Evolutionary conservation across 2,797 vertebrate genomes (phyloP).

Genomic region (Scyliorhinus canicula): DNA sequence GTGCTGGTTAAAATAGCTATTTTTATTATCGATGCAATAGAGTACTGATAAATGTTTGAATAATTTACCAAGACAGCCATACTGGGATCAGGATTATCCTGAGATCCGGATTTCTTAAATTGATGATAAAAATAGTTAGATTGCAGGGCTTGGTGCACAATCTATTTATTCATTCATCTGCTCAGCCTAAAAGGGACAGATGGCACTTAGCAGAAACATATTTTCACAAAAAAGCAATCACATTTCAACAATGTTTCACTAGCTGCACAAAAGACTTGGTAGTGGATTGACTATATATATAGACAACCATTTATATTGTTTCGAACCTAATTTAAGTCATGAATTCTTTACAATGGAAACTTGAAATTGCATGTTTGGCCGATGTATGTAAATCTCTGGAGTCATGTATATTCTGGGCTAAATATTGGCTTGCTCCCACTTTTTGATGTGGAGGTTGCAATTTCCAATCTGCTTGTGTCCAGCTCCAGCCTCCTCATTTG

Average conservation of each 20-base stretch:
- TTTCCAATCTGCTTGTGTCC: no score
- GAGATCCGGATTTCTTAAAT: conserved; percentile 4
- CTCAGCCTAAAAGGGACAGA: background rate
- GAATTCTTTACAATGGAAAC: background rate
- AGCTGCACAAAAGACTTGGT: background rate
- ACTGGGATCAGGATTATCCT: conserved; percentile 1
- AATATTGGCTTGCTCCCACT: background rate
- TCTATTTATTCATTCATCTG: conserved; percentile 34
- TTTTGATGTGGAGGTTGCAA: background rate
- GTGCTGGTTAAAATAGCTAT: background rate
- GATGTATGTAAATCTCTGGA: background rate
- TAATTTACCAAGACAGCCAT: background rate
- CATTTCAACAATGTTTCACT: background rate
- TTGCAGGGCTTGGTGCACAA: background rate
- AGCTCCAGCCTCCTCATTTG: no score
- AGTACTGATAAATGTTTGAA: background rate
- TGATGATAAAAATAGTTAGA: background rate
- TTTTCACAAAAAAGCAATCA: conserved; percentile 31
- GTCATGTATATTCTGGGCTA: background rate
- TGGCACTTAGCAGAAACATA: conserved; percentile 28
- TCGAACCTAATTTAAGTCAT: background rate
- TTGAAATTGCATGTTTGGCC: background rate
- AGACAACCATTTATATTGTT: background rate
- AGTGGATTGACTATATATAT: background rate
- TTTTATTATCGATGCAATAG: background rate